Evolutionary conservation across 2,888 invertebrate species (phyloP).

Genomic region (Baronia brevicornis): DNA sequence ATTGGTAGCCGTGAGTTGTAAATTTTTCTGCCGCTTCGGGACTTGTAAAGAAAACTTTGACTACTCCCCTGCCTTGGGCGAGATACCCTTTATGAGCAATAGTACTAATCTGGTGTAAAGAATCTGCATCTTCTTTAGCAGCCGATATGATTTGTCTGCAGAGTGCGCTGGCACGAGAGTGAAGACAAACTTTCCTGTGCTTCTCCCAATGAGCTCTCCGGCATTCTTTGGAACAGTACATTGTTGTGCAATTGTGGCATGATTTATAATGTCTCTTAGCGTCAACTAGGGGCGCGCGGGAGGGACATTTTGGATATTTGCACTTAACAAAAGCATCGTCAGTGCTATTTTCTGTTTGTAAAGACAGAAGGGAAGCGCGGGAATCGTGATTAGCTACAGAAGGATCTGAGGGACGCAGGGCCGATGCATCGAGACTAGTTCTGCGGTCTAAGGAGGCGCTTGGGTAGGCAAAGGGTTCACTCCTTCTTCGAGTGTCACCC

Average conservation of each 20-base stretch:
- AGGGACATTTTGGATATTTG: slow-evolving; percentile 87
- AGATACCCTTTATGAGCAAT: slow-evolving; percentile 90
- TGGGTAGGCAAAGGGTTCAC: slow-evolving; percentile 56
- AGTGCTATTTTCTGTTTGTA: slow-evolving; percentile 63
- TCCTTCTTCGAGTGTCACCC: slow-evolving; percentile 62
- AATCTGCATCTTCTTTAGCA: slow-evolving; percentile 85
- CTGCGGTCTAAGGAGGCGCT: slow-evolving; percentile 67
- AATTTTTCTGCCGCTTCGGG: slow-evolving; percentile 91
- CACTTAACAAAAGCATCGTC: slow-evolving; percentile 80
- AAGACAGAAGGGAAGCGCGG: slow-evolving; percentile 59
- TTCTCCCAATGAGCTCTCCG: slow-evolving; percentile 94
- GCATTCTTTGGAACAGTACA: slow-evolving; percentile 95
- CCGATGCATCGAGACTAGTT: slow-evolving; percentile 77
- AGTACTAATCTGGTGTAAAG: slow-evolving; percentile 85
- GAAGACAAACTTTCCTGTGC: slow-evolving; percentile 92
- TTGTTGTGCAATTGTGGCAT: slow-evolving; percentile 95
- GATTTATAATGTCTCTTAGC: slow-evolving; percentile 91
- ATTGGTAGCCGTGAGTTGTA: slow-evolving; percentile 84
- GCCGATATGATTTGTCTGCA: slow-evolving; percentile 90
- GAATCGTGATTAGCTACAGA: slow-evolving; percentile 53
- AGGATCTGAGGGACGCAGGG: slow-evolving; percentile 50
- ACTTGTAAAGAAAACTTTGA: slow-evolving; percentile 92
- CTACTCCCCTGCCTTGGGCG: slow-evolving; percentile 91
- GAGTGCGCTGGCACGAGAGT: slow-evolving; percentile 91
- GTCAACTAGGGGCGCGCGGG: slow-evolving; percentile 81